phyloP scores from a whole-genome alignment of 1,140 invertebrate species.

The Drosophila carrolli region DNA sequence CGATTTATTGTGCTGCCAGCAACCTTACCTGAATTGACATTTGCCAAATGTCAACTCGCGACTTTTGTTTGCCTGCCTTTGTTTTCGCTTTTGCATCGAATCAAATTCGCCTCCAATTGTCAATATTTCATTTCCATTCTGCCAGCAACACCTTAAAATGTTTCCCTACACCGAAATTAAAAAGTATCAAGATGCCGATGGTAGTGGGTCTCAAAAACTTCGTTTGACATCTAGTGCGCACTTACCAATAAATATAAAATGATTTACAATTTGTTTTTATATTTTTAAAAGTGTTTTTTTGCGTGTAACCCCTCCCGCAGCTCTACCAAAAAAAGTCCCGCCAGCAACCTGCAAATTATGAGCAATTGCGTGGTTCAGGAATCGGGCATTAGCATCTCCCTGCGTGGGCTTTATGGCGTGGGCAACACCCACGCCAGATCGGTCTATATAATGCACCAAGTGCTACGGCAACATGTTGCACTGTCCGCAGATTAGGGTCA shows the following conservation, averaged over 20 bases:
- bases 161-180: not conserved
- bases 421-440: slow-evolving; percentile 34
- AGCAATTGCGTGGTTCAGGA: slow-evolving; percentile 49
- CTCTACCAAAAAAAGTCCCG: not conserved
- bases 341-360: slow-evolving; percentile 70
- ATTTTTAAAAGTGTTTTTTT: not conserved
- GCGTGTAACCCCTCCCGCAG: not conserved
- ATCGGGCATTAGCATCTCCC: slow-evolving; percentile 47
- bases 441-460: slow-evolving; percentile 9
- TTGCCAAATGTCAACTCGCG: slow-evolving; percentile 70
- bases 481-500: slow-evolving; percentile 63
- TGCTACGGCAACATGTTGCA: slow-evolving; percentile 65
- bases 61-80: slow-evolving; percentile 47
- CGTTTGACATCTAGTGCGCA: too few species aligned
- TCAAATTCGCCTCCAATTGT: slow-evolving; percentile 40
- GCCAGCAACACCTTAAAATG: slow-evolving; percentile 60
- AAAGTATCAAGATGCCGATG: not conserved
- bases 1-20: slow-evolving; percentile 30
- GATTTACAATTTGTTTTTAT: too few species aligned
- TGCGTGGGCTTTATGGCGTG: slow-evolving; percentile 47
- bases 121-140: slow-evolving; percentile 22
- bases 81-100: slow-evolving; percentile 17
- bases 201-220: too few species aligned
- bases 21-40: slow-evolving; percentile 58
- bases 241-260: too few species aligned